Percentiles rank a stretch among this genome's conserved stretches.
These are phyloP conservation scores for Onthophagus sagittarius DNA, from an alignment of 2,888 invertebrate species.

Conservation along the genomic window DNA sequence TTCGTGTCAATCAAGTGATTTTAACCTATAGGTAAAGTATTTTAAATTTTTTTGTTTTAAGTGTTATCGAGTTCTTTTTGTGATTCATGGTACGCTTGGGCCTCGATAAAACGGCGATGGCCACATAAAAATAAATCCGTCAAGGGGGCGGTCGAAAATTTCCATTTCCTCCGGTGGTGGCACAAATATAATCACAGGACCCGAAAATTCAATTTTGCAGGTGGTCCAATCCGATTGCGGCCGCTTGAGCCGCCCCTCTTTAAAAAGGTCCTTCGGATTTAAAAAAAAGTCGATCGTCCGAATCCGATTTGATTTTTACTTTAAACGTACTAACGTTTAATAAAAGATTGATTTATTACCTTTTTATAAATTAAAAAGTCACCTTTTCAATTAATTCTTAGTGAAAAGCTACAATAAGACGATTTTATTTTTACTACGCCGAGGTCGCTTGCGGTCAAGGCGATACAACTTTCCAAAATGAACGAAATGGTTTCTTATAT, in stretches of 20 bases:
- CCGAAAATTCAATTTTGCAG: background rate
- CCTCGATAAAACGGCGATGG: background rate
- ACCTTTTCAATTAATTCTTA: too few relatives aligned
- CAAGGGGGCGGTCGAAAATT: background rate
- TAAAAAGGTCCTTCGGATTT: background rate
- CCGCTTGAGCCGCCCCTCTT: background rate
- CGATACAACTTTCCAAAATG: too few relatives aligned
- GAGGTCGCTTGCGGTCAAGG: too few relatives aligned
- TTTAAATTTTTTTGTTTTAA: too few relatives aligned
- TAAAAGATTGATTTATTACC: background rate
- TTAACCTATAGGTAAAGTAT: slow-evolving; percentile 79
- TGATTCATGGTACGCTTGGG: background rate
- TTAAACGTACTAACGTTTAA: background rate
- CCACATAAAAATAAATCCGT: background rate
- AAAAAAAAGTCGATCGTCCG: background rate
- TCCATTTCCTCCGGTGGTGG: background rate
- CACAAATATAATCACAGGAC: background rate
- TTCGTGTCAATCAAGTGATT: slow-evolving; percentile 89
- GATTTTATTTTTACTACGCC: too few relatives aligned
- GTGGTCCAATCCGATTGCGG: background rate
- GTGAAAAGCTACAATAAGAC: too few relatives aligned
- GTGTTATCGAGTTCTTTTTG: background rate
- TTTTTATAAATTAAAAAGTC: background rate
- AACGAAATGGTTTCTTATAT: too few relatives aligned
- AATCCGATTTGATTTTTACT: background rate